Conservation (phyloP, 2,888 invertebrate genomes). For the Ochropleura leucogaster region DNA sequence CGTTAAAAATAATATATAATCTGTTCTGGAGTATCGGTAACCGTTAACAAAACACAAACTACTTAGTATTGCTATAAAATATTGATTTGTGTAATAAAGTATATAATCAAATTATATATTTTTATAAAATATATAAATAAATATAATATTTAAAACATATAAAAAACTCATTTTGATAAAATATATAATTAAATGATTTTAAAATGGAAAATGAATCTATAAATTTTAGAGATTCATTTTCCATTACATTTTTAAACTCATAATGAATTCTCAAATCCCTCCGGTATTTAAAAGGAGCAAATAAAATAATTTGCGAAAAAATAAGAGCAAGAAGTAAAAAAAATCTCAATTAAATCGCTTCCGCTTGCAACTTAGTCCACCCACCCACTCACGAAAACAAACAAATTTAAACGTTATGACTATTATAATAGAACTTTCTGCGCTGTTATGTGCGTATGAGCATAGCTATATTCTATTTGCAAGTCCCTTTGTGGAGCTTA, state of each 20-base stretch:
- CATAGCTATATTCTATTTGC: constrained; percentile 24
- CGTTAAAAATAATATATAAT: too few species aligned
- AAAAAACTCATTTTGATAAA: too few species aligned
- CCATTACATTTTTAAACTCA: not conserved
- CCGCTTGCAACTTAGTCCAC: not conserved
- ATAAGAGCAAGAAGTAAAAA: not conserved
- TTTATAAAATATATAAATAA: too few species aligned
- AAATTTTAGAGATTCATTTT: not conserved
- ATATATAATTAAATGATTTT: too few species aligned
- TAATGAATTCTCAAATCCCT: not conserved
- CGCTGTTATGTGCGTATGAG: constrained; percentile 25
- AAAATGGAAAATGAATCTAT: too few species aligned
- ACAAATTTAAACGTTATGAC: constrained; percentile 61
- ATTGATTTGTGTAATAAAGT: not conserved
- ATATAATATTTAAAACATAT: too few species aligned
- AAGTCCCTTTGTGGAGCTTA: constrained; percentile 23
- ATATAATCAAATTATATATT: too few species aligned
- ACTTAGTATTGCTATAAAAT: not conserved
- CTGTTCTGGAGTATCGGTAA: too few species aligned
- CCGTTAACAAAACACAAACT: too few species aligned
- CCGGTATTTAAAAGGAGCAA: not conserved
- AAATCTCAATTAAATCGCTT: not conserved
- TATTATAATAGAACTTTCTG: constrained; percentile 54
- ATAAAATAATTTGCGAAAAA: not conserved
- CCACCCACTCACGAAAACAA: constrained; percentile 50